Evolutionary conservation across 2,113 vertebrate genomes (phyloP), one percentile per base, ranked within the genome.

Genomic region (Bubo blakistoni): DNA sequence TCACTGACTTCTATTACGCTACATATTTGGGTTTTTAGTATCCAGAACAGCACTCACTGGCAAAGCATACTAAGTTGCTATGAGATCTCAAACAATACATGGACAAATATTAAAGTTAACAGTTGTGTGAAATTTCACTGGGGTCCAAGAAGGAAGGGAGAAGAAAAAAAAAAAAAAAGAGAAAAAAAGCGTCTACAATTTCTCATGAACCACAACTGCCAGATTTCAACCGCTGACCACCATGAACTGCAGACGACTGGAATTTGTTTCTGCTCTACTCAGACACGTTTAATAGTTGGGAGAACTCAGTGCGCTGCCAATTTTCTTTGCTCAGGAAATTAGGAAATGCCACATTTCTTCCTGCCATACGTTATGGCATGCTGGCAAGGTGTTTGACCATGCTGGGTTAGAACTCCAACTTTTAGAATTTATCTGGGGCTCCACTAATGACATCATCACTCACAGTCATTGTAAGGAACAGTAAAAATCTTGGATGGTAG

Each of bases 21-120:
- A 13, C 1, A 2, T 13, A 3, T 11, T 11, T 36, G 36, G 10
- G 4, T 3, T 20, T 46, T 25, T 1, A 18, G 38, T 14, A 30
- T 6, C 5, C 8, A 54, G 16, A 44, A 10, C 72, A 63, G 62
- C 3, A 38, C 70, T 16, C 46, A 4, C 44, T 27, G 32, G 42
- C 65, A 54, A 21, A 18, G 8, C 44, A 46, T 0, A 5, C 25
- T 2, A 13, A 10, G 57, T 13, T 67, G 72, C 57, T 19, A 5
- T 1, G 5, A 26, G 11, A 11, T 27, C 74, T 74, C 38, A n/a
- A 7, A 30, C 47, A 27, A 34, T 4, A 26, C 34, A 14, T 0
- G 5, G 29, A 42, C 58, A 51, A 26, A 25, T 11, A 25, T 19
- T 16, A 2, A 16, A 16, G n/a, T 29, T 8, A 46, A 27, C 8